Conservation (phyloP, 2,888 invertebrate species). For the Eristalis arbustorum region DNA sequence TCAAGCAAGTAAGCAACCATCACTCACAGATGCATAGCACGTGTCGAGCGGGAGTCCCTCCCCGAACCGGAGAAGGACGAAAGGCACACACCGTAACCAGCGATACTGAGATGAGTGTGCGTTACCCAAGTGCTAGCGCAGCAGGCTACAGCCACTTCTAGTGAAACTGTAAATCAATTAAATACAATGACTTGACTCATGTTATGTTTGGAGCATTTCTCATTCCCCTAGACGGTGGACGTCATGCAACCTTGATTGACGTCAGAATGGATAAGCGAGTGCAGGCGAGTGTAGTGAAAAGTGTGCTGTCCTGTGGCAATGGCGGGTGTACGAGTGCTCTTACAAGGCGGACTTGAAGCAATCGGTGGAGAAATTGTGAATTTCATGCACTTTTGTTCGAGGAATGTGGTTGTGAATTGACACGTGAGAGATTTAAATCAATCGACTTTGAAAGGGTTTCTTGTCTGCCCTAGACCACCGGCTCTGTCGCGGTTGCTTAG, state of each 20-base stretch:
- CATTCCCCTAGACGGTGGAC: not conserved
- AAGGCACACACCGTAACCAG: not conserved
- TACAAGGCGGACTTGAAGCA: too few relatives aligned
- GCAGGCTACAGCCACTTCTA: not conserved
- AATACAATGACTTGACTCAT: slow-evolving; percentile 27
- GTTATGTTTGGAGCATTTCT: not conserved
- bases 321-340: too few relatives aligned
- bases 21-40: not conserved
- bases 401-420: too few relatives aligned
- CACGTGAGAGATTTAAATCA: too few relatives aligned
- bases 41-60: not conserved
- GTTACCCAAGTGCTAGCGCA: not conserved
- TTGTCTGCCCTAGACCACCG: too few relatives aligned
- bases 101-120: not conserved
- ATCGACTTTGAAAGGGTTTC: too few relatives aligned
- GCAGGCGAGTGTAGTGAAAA: not conserved
- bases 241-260: slow-evolving; percentile 3
- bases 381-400: too few relatives aligned
- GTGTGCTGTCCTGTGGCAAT: not conserved
- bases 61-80: not conserved
- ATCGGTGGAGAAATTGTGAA: too few relatives aligned
- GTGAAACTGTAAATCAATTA: slow-evolving; percentile 26
- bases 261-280: not conserved
- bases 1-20: not conserved
- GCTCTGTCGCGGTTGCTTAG: too few relatives aligned